Evolutionary conservation across 2,797 vertebrate genomes (phyloP), one percentile per base, ranked within the genome.

Genomic region (Epinephelus awoara): DNA sequence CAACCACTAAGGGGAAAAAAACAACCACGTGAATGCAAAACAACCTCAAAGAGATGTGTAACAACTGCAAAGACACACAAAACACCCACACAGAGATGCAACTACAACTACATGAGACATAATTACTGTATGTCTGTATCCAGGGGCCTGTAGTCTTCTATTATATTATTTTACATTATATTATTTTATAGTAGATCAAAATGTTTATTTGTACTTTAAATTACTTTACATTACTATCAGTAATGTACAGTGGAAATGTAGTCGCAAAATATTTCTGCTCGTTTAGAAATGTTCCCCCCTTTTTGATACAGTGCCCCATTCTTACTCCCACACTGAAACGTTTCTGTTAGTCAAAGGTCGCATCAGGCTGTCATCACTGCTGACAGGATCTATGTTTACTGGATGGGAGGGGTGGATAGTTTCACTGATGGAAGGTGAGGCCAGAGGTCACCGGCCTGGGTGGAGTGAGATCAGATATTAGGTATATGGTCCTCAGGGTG

Each of bases 371-470:
- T 77, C 47, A 12, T 65, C 58, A 42, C 10, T 17, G 34, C 27
- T 57, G 46, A 65, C 57, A 56, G 57, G 49, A 38, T 63, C 9
- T 7, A 51, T 2, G 10, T 77, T 84, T 70, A 72, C 62, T 34
- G 57, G 72, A 85, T 19, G 9, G 38, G 50, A 71, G 59, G 64
- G 29, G 69, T 10, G 80, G 68, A 72, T 25, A 65, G 58, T 70
- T 56, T 19, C 19, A 23, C 13, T 27, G 65, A 58, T 14, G 38
- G 52, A 67, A 65, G 50, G 13, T 23, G 70, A 78, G 85, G 85
- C 90, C 84, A 87, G 29, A 75, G 77, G 76, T 88, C 79, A 67
- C 2, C 1, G 21, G 56, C 72, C 64, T 85, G 80, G 83, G 69
- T 70, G 73, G 65, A 58, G 51, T 67, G 49, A 79, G 68, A 52